Evolutionary conservation across 2,888 invertebrate species (phyloP).

Genomic region (Trissonchulus latispiculum): DNA sequence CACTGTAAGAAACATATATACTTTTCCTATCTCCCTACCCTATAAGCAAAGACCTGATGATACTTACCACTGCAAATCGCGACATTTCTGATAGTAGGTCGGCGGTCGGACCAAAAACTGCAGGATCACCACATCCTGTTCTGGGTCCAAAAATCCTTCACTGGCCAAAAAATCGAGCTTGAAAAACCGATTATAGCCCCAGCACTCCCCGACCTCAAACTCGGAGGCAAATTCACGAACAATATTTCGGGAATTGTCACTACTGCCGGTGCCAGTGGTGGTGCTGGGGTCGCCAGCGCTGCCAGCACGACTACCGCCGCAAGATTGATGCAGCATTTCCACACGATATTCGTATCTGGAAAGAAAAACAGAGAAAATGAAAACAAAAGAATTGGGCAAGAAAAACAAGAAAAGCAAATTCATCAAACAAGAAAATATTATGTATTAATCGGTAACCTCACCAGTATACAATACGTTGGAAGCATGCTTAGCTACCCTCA

Average conservation of each 20-base stretch:
- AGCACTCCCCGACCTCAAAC: constrained; percentile 90
- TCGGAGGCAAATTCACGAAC: constrained; percentile 87
- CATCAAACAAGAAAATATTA: too few relatives aligned
- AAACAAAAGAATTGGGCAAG: too few relatives aligned
- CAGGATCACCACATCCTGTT: constrained; percentile 69
- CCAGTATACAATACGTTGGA: too few relatives aligned
- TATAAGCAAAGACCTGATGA: not conserved
- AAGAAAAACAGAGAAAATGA: too few relatives aligned
- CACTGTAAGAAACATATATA: too few relatives aligned
- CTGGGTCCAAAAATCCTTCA: constrained; percentile 76
- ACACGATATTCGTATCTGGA: constrained; percentile 77
- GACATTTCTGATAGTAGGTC: constrained; percentile 81
- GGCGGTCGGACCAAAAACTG: constrained; percentile 84
- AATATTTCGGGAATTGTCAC: constrained; percentile 62
- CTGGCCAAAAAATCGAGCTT: constrained; percentile 73
- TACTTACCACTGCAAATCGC: constrained; percentile 76
- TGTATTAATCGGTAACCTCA: too few relatives aligned
- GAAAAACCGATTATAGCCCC: constrained; percentile 91
- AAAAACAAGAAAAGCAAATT: too few relatives aligned
- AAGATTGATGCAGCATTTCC: constrained; percentile 87
- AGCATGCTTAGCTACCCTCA: too few relatives aligned
- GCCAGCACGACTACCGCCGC: too few relatives aligned
- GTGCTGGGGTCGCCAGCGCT: too few relatives aligned
- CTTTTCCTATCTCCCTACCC: too few relatives aligned
- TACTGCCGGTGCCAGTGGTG: too few relatives aligned